A percentile compares a stretch with the other conserved stretches of the same genome.
Evolutionary conservation across 2,113 vertebrate genomes (phyloP).

Genomic region (Mormyrus iriodes): DNA sequence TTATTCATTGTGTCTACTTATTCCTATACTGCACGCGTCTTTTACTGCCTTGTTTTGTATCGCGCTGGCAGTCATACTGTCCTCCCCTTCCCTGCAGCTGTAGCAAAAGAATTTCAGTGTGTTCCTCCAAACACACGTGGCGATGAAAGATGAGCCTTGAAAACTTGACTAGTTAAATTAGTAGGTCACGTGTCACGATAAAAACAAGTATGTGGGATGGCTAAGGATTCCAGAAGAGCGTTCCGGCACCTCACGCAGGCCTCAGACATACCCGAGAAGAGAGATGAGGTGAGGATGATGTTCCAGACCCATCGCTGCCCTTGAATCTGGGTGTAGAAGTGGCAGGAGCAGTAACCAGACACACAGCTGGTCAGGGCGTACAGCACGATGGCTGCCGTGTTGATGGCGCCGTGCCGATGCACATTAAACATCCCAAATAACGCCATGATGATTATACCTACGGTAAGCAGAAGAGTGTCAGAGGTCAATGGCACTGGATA

Average conservation of each 20-base stretch:
- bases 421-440: constrained; percentile 84
- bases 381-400: constrained; percentile 79
- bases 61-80: not conserved
- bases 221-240: not conserved
- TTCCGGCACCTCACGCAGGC: not conserved
- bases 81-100: too few relatives aligned
- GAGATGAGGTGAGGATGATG: constrained; percentile 81
- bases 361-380: constrained; percentile 87
- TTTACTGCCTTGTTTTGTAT: not conserved
- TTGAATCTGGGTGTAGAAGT: constrained; percentile 83
- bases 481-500: not conserved
- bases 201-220: not conserved
- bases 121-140: not conserved
- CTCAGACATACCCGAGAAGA: constrained; percentile 74
- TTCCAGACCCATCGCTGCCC: constrained; percentile 89
- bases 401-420: constrained; percentile 83
- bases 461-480: not conserved
- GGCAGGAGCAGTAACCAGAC: constrained; percentile 81
- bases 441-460: constrained; percentile 83
- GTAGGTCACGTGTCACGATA: not conserved
- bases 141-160: not conserved
- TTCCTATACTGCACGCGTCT: not conserved
- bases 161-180: not conserved
- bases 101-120: not conserved
- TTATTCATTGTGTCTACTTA: not conserved